These are phyloP conservation scores for Proteles cristata DNA, from an alignment of 2,113 vertebrate species.

Conservation along the genomic window DNA sequence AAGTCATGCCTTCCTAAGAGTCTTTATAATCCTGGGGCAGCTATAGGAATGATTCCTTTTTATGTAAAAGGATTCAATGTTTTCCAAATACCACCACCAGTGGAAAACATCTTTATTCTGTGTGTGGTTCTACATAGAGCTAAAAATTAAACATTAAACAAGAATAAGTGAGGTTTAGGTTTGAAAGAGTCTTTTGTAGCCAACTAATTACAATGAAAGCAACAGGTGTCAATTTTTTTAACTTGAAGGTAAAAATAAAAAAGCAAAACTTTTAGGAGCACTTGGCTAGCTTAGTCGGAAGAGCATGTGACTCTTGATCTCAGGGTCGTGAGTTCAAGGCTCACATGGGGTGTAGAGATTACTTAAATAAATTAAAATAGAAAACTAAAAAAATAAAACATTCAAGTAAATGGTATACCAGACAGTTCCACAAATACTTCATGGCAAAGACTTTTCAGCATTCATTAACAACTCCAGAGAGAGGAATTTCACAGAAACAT, in stretches of 20 bases:
- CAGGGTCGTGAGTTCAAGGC: no score
- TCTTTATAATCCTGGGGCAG: background rate
- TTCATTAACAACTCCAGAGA: background rate
- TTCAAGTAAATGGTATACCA: conserved; percentile 29
- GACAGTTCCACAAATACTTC: background rate
- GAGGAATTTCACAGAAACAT: conserved; percentile 25
- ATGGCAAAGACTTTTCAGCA: conserved; percentile 47
- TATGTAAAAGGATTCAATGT: background rate
- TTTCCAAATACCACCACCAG: background rate
- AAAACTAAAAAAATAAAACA: conserved; percentile 30
- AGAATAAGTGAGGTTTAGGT: conserved; percentile 32
- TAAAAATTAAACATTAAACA: conserved; percentile 25
- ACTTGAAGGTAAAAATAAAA: conserved; percentile 49
- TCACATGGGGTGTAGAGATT: no score
- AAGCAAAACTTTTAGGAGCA: conserved; percentile 36
- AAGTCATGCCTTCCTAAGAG: conserved; percentile 32
- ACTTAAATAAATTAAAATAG: background rate
- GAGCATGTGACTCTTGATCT: no score
- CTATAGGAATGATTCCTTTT: background rate
- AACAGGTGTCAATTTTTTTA: conserved; percentile 27
- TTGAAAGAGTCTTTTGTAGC: conserved; percentile 12
- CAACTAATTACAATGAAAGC: background rate
- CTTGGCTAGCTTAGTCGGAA: no score
- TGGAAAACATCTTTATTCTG: background rate
- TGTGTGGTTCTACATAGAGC: background rate